Evolutionary conservation across 2,113 vertebrate species (phyloP).

Genomic region (sheep (Ovis aries)): ARS-UI_Ramb_v3.0 NC_056079.1:16726001-16726500

Average conservation of each 20-base stretch:
- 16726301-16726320: neutral
- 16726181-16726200: neutral
- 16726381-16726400: too few relatives aligned
- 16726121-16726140: constrained; percentile 14
- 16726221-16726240: neutral
- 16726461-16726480: constrained; percentile 27
- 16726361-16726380: constrained; percentile 1
- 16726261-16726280: neutral
- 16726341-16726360: constrained; percentile 8
- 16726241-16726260: neutral
- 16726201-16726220: neutral
- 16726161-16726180: neutral
- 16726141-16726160: neutral
- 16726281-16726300: neutral
- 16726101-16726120: neutral
- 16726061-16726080: constrained; percentile 7
- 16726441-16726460: neutral
- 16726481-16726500: neutral
- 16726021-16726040: neutral
- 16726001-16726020: constrained; percentile 16
- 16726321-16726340: neutral
- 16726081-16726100: constrained; percentile 8
- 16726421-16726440: constrained; percentile 26
- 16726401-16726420: constrained; percentile 29
- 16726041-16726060: constrained; percentile 5